Percentiles rank a stretch among this genome's conserved stretches.
Conservation (phyloP, 1,140 invertebrate species). For the Rhopalosiphum maidis region DNA sequence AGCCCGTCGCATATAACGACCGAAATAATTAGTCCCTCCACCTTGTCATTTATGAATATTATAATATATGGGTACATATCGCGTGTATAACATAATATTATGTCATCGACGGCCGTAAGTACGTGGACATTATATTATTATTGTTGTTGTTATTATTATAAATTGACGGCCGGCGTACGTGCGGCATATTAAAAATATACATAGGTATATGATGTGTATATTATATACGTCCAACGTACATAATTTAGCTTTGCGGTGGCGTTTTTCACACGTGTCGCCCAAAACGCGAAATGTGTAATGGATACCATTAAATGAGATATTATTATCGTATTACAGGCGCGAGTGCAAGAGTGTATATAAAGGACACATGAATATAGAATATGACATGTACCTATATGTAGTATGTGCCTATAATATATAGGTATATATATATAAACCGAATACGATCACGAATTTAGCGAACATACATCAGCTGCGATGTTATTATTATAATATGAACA, state of each 20-base stretch:
- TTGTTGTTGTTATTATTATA: background rate
- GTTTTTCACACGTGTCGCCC: background rate
- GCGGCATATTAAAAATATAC: background rate
- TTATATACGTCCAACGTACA: background rate
- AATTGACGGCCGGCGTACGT: background rate
- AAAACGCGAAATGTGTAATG: slow-evolving; percentile 5
- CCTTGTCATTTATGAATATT: background rate
- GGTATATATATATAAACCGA: background rate
- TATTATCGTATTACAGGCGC: background rate
- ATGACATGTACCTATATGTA: background rate
- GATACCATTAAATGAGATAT: slow-evolving; percentile 1
- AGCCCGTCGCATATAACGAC: background rate
- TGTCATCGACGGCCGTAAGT: background rate
- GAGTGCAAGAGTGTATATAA: background rate
- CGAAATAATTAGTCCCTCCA: background rate
- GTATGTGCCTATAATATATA: too few species aligned
- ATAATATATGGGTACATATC: background rate
- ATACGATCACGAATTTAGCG: background rate
- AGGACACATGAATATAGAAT: background rate
- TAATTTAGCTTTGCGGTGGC: background rate
- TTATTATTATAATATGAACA: background rate
- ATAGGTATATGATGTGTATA: too few species aligned
- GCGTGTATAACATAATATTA: background rate
- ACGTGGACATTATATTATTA: background rate
- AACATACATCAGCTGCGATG: background rate